Percentiles rank a stretch among this genome's conserved stretches.
Conservation (phyloP, 2,888 invertebrate genomes). For the Phorcus lineatus region DNA sequence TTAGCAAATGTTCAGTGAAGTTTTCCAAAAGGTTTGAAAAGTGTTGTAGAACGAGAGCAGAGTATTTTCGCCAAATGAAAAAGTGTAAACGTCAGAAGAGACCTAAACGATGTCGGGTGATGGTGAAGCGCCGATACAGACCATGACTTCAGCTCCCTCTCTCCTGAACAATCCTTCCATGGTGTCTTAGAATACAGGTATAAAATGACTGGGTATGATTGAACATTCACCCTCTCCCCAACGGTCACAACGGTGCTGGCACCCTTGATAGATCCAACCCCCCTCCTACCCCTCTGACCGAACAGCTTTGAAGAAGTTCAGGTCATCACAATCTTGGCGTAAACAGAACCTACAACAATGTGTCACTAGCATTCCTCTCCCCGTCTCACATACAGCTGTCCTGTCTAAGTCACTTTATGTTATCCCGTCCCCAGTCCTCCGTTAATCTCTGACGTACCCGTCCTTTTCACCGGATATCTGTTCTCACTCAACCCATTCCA, state of each 20-base stretch:
- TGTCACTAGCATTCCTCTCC: too few species aligned
- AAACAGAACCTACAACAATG: too few species aligned
- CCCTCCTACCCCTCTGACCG: too few species aligned
- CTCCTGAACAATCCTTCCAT: neutral
- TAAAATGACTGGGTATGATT: neutral
- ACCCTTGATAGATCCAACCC: neutral
- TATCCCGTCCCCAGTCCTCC: too few species aligned
- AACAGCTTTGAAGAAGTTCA: too few species aligned
- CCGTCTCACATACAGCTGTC: neutral
- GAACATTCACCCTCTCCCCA: constrained; percentile 14
- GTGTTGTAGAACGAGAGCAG: constrained; percentile 52
- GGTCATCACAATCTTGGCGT: too few species aligned
- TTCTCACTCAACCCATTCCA: too few species aligned
- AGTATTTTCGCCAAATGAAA: constrained; percentile 46
- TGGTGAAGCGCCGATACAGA: constrained; percentile 36
- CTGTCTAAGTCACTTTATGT: neutral
- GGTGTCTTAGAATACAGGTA: neutral
- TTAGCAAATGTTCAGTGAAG: constrained; percentile 52
- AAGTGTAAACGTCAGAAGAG: constrained; percentile 40
- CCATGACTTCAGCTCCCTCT: neutral
- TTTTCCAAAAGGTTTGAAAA: constrained; percentile 58
- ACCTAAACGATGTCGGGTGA: constrained; percentile 34
- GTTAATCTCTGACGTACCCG: too few species aligned
- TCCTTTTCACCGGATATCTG: too few species aligned
- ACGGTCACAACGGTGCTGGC: neutral